Percentiles rank a stretch among this genome's conserved stretches.
Evolutionary conservation across 2,888 invertebrate species (phyloP).

Genomic region (Criorhina ranunculi): DNA sequence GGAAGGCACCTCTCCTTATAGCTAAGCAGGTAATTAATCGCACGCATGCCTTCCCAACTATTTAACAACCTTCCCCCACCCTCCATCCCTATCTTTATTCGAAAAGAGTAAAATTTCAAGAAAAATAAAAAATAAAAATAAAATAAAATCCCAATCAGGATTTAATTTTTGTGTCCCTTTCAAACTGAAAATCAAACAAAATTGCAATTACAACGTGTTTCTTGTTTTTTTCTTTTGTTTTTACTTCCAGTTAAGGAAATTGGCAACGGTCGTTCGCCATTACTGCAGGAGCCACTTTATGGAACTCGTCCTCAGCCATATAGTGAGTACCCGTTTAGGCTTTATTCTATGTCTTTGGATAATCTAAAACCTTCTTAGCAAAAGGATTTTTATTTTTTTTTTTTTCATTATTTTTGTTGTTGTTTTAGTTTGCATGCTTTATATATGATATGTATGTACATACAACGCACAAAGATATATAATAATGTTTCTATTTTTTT

Average conservation of each 20-base stretch:
- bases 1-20: too few species aligned
- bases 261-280: constrained; percentile 90
- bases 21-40: too few species aligned
- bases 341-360: constrained; percentile 29
- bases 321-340: constrained; percentile 88
- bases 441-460: too few species aligned
- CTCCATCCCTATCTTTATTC: neutral
- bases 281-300: constrained; percentile 94
- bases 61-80: neutral
- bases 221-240: constrained; percentile 80
- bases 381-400: constrained; percentile 9
- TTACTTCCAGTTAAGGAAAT: constrained; percentile 85
- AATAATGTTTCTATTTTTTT: constrained; percentile 1
- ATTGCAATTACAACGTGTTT: constrained; percentile 74
- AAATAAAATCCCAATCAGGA: neutral
- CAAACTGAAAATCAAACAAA: constrained; percentile 17
- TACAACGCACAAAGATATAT: constrained; percentile 38
- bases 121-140: constrained; percentile 2
- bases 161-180: neutral
- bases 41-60: neutral
- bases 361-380: constrained; percentile 34
- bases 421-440: constrained; percentile 39
- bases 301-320: constrained; percentile 95
- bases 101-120: constrained; percentile 50
- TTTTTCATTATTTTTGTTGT: constrained; percentile 13